Evolutionary conservation across 2,797 vertebrate genomes (phyloP).

Genomic region (Limnodromus scolopaceus): DNA sequence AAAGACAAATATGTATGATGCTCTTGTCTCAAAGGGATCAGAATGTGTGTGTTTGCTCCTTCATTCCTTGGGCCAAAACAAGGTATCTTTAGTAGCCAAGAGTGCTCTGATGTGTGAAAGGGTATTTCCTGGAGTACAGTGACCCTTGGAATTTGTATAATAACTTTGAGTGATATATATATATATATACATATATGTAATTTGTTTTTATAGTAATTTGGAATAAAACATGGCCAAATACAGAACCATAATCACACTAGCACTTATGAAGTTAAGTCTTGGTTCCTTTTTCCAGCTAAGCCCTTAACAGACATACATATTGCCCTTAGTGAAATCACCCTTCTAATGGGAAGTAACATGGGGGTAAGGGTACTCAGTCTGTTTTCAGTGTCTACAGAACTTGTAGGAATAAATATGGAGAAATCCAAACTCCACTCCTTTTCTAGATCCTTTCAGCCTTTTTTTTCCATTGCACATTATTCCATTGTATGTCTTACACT

Average conservation of each 20-base stretch:
- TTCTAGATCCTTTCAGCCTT: not conserved
- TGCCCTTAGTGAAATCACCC: not conserved
- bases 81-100: not conserved
- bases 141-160: not conserved
- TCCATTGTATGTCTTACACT: not conserved
- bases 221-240: not conserved
- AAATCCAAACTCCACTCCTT: not conserved
- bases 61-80: not conserved
- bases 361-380: not conserved
- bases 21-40: not conserved
- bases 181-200: no score
- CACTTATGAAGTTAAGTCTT: not conserved
- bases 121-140: not conserved
- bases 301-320: not conserved
- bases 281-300: not conserved
- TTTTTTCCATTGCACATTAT: not conserved
- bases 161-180: not conserved
- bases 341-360: not conserved
- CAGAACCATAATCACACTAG: not conserved
- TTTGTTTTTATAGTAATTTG: not conserved
- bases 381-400: not conserved
- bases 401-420: not conserved
- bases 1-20: not conserved
- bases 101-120: not conserved
- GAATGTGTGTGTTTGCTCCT: fast-evolving